These are phyloP conservation scores for Corythoichthys intestinalis DNA, from an alignment of 2,113 vertebrate genomes.

Conservation along the genomic window DNA sequence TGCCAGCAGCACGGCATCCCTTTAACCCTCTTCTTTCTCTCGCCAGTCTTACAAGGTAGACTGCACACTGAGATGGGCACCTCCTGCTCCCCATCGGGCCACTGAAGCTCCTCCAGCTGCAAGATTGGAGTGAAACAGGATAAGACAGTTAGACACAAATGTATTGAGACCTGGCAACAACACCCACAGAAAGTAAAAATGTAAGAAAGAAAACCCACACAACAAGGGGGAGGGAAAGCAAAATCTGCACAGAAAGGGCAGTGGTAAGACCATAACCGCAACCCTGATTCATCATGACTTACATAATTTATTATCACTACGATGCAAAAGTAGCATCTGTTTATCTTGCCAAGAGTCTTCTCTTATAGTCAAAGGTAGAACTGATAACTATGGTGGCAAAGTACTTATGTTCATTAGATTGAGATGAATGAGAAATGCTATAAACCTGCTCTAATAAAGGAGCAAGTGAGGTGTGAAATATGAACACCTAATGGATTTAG, in stretches of 20 bases:
- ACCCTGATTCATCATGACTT: background rate
- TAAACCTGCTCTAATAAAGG: constrained; percentile 58
- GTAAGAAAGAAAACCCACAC: background rate
- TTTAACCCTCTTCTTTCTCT: constrained; percentile 71
- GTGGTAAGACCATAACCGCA: background rate
- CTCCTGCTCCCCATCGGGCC: constrained; percentile 67
- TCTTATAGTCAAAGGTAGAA: constrained; percentile 52
- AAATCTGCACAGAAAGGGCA: background rate
- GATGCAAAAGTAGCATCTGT: constrained; percentile 25
- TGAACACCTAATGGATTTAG: constrained; percentile 44
- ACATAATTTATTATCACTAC: background rate
- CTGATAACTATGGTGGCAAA: constrained; percentile 60
- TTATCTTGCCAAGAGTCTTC: constrained; percentile 26
- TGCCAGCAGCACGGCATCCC: constrained; percentile 72
- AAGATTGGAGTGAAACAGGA: constrained; percentile 35
- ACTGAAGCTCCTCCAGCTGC: constrained; percentile 71
- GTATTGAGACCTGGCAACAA: background rate
- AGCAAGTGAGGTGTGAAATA: constrained; percentile 58
- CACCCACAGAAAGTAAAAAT: background rate
- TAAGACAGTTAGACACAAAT: constrained; percentile 16
- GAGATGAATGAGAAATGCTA: constrained; percentile 55
- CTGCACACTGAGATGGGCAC: constrained; percentile 69
- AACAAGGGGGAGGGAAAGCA: background rate
- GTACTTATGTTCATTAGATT: constrained; percentile 53
- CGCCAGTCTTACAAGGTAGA: constrained; percentile 66